Percentiles rank a stretch among this genome's conserved stretches.
These are phyloP conservation scores for Hydrotaea cyrtoneurina DNA, from an alignment of 2,888 invertebrate genomes.

Conservation along the genomic window DNA sequence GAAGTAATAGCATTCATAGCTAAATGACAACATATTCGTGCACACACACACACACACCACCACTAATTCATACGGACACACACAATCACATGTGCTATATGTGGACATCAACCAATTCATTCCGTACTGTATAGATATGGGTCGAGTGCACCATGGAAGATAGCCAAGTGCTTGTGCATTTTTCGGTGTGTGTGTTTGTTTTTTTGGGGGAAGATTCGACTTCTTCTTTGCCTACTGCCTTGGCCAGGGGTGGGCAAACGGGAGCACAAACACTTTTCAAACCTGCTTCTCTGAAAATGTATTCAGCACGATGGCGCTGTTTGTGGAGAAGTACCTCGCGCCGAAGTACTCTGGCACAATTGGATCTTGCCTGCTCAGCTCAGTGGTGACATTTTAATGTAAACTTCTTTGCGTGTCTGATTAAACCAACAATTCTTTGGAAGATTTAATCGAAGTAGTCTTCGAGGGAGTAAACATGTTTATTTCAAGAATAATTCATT, in stretches of 20 bases:
- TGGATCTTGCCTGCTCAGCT: too few relatives aligned
- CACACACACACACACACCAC: slow-evolving; percentile 11
- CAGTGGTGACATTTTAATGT: too few relatives aligned
- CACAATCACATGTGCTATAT: neutral
- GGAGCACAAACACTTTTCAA: neutral
- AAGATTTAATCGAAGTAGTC: too few relatives aligned
- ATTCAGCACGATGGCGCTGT: too few relatives aligned
- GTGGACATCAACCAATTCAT: neutral
- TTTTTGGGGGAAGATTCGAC: neutral
- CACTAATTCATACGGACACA: neutral
- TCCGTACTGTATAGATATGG: neutral
- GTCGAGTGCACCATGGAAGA: slow-evolving; percentile 42
- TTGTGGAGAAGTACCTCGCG: too few relatives aligned
- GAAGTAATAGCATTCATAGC: slow-evolving; percentile 58
- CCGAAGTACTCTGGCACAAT: too few relatives aligned
- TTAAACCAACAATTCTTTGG: too few relatives aligned
- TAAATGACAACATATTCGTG: slow-evolving; percentile 47
- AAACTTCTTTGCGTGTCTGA: too few relatives aligned
- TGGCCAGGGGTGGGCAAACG: slow-evolving; percentile 7
- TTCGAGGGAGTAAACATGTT: too few relatives aligned
- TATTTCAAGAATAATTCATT: too few relatives aligned
- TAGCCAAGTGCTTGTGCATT: slow-evolving; percentile 42
- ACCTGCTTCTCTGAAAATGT: too few relatives aligned
- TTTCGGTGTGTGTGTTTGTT: slow-evolving; percentile 32
- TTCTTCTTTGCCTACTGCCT: slow-evolving; percentile 2